Evolutionary conservation across 2,113 vertebrate species (phyloP).

Genomic region (Oncorhynchus tshawytscha): DNA sequence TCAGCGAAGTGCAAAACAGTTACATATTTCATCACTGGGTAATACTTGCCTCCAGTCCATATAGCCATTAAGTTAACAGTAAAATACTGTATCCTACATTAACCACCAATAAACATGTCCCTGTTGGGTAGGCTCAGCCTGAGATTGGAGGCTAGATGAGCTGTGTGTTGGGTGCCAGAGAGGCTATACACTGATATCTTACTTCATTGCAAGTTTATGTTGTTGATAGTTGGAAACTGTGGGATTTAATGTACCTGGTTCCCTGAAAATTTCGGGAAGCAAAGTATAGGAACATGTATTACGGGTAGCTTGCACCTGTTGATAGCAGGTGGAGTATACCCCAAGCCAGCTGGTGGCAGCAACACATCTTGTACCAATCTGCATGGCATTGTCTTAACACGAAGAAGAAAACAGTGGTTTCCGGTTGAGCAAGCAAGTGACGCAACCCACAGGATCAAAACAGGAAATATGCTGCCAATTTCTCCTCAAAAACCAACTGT

Average conservation of each 20-base stretch:
- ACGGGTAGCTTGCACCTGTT: no score
- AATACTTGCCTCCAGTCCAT: no score
- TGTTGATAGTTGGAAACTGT: not conserved
- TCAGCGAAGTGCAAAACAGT: no score
- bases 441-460: slow-evolving; percentile 48
- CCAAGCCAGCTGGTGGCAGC: slow-evolving; percentile 24
- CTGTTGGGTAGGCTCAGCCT: no score
- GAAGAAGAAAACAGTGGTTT: slow-evolving; percentile 17
- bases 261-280: not conserved
- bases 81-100: no score
- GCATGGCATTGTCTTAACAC: not conserved
- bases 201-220: not conserved
- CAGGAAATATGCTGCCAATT: slow-evolving; percentile 30
- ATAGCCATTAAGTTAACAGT: no score
- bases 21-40: no score
- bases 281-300: no score
- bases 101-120: no score
- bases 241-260: not conserved
- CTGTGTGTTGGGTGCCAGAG: no score
- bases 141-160: no score
- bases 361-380: not conserved
- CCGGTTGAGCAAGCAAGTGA: slow-evolving; percentile 12
- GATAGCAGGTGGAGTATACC: no score
- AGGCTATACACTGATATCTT: not conserved
- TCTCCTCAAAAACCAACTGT: slow-evolving; percentile 4